A percentile compares a stretch with the other conserved stretches of the same genome.
phyloP scores from a whole-genome alignment of 2,888 invertebrate genomes.

The Norana najaformis region DNA sequence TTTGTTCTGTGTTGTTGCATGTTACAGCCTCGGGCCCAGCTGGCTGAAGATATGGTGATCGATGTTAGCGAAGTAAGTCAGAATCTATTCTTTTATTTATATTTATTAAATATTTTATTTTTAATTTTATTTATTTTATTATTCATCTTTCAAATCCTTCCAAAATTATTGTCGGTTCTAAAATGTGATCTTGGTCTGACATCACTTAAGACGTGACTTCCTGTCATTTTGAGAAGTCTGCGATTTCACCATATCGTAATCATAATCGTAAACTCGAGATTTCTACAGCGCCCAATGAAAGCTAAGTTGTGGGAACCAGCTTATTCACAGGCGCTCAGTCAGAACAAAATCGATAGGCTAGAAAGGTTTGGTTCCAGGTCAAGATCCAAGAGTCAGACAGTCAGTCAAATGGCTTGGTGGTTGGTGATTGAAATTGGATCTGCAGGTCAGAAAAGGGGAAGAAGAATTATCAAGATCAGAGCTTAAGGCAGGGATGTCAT shows the following conservation, averaged over 20 bases:
- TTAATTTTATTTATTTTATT: background rate
- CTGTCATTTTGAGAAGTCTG: background rate
- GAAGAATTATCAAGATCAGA: too few relatives aligned
- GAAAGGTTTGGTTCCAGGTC: too few relatives aligned
- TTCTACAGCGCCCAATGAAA: too few relatives aligned
- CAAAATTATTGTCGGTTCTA: background rate
- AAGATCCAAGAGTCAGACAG: too few relatives aligned
- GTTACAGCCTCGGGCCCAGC: slow-evolving; percentile 28
- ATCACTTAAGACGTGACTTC: background rate
- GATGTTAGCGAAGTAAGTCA: slow-evolving; percentile 23
- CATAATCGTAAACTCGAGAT: too few relatives aligned
- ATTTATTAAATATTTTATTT: background rate
- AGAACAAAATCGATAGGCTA: too few relatives aligned
- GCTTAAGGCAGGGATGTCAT: too few relatives aligned
- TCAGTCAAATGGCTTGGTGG: too few relatives aligned
- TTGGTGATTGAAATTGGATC: too few relatives aligned
- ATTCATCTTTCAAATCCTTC: background rate
- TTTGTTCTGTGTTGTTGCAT: background rate
- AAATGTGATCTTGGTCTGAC: background rate
- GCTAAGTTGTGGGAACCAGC: too few relatives aligned
- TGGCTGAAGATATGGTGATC: slow-evolving; percentile 22
- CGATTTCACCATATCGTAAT: background rate
- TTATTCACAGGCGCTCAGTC: too few relatives aligned
- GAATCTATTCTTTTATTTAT: background rate
- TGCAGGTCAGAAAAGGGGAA: too few relatives aligned